phyloP scores from a whole-genome alignment of 2,888 invertebrate species.

The Pristionchus maxplancki region DNA sequence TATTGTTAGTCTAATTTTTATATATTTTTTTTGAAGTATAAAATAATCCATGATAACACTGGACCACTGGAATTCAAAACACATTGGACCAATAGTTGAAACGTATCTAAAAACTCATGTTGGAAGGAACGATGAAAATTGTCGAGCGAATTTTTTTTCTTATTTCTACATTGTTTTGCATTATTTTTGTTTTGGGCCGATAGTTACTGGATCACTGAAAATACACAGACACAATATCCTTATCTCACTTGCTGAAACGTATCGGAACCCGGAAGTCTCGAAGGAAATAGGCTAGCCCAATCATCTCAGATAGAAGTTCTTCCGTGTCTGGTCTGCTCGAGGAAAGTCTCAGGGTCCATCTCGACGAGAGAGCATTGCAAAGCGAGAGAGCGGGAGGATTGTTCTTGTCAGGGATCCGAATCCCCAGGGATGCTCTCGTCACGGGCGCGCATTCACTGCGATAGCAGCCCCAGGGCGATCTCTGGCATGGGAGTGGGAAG shows the following conservation, averaged over 20 bases:
- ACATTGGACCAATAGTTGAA: too few relatives aligned
- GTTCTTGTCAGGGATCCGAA: neutral
- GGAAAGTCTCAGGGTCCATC: neutral
- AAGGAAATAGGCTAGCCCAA: neutral
- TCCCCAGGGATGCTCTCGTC: neutral
- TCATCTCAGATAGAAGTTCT: neutral
- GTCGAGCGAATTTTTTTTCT: too few relatives aligned
- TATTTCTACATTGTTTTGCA: too few relatives aligned
- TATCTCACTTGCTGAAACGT: neutral
- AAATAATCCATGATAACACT: too few relatives aligned
- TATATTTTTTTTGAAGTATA: neutral
- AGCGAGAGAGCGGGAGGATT: too few relatives aligned
- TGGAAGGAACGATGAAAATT: too few relatives aligned
- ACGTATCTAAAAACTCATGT: too few relatives aligned
- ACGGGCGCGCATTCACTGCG: neutral
- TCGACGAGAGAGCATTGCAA: neutral
- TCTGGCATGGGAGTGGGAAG: neutral
- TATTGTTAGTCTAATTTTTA: constrained; percentile 78
- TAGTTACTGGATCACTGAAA: neutral
- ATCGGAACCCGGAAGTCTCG: neutral
- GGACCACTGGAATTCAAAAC: too few relatives aligned
- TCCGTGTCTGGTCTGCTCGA: neutral
- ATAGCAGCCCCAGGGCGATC: neutral
- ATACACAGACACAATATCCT: neutral
- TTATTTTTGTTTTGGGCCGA: neutral